Conservation (phyloP, 1,140 invertebrate genomes). For the Papilio helenus region DNA sequence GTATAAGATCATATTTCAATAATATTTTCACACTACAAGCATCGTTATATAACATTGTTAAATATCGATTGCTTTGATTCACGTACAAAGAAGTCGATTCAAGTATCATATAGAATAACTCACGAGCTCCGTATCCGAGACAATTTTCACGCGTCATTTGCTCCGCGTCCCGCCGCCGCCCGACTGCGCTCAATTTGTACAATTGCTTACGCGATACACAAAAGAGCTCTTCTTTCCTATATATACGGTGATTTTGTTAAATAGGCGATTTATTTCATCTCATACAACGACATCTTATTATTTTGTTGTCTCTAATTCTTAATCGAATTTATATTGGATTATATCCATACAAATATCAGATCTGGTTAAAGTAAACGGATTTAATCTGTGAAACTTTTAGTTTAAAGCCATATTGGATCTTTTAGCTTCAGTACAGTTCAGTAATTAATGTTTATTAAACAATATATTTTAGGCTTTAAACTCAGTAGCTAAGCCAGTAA, state of each 20-base stretch:
- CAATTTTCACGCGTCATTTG: conserved; percentile 63
- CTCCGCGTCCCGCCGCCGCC: conserved; percentile 42
- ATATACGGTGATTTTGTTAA: conserved; percentile 42
- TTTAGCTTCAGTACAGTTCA: no score
- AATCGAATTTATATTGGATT: background rate
- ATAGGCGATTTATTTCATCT: conserved; percentile 40
- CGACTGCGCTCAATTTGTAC: conserved; percentile 54
- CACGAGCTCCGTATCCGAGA: conserved; percentile 51
- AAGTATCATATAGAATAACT: conserved; percentile 53
- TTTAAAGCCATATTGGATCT: no score
- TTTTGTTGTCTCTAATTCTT: background rate
- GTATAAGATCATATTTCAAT: no score
- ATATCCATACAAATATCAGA: no score
- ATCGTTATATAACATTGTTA: conserved; percentile 6
- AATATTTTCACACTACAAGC: background rate
- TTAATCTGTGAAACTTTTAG: no score
- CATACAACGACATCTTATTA: background rate
- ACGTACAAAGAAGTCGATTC: conserved; percentile 46
- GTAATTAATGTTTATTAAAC: no score
- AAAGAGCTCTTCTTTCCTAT: conserved; percentile 32
- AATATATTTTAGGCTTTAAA: no score
- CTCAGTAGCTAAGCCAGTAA: no score
- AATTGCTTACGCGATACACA: conserved; percentile 51
- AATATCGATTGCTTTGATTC: conserved; percentile 27
- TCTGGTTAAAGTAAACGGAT: no score